Percentiles rank a stretch among this genome's conserved stretches.
Evolutionary conservation across 2,888 invertebrate species (phyloP).

Genomic region (Eledona agricola): DNA sequence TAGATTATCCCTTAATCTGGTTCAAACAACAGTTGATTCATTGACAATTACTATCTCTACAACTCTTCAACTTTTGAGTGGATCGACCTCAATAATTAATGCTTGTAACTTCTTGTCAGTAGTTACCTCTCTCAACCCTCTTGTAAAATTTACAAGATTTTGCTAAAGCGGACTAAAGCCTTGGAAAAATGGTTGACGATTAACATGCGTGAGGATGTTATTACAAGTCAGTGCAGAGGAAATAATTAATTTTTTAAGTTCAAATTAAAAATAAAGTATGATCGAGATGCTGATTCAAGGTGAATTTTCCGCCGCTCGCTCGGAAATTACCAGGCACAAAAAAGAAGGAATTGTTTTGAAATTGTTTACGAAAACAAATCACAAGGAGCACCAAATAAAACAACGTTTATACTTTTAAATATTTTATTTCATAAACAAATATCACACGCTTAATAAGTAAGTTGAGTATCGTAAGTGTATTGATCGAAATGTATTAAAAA

Average conservation of each 20-base stretch:
- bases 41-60: no score
- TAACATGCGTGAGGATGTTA: neutral
- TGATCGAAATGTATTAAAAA: conserved; percentile 25
- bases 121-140: no score
- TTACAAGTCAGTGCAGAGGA: neutral
- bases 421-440: conserved; percentile 28
- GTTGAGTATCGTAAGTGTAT: conserved; percentile 11
- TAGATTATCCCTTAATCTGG: no score
- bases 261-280: neutral
- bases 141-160: no score
- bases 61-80: no score
- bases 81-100: no score
- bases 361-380: no score
- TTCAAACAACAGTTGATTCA: no score
- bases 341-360: neutral
- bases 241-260: neutral
- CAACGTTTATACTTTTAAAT: neutral
- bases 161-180: no score
- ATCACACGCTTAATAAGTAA: conserved; percentile 20
- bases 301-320: neutral
- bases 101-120: no score
- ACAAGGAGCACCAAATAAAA: neutral
- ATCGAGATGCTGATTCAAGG: conserved; percentile 1
- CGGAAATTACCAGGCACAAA: neutral
- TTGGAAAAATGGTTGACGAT: no score